Evolutionary conservation across 1,140 invertebrate species (phyloP).

Genomic region (Neomicropteryx cornuta): DNA sequence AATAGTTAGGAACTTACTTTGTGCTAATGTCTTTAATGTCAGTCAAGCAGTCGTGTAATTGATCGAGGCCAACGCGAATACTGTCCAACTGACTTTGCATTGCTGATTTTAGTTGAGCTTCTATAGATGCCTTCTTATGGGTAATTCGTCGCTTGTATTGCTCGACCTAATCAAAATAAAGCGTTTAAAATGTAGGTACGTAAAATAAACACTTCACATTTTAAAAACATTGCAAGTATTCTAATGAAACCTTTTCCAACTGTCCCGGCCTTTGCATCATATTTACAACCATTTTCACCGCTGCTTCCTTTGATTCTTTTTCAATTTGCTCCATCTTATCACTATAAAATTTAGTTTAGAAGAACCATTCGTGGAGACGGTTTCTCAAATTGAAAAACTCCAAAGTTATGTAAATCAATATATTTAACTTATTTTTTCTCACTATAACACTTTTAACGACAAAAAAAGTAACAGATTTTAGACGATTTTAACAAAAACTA

Average conservation of each 20-base stretch:
- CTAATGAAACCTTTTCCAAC: constrained; percentile 69
- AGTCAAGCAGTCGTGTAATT: constrained; percentile 71
- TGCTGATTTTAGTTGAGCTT: constrained; percentile 95
- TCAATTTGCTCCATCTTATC: constrained; percentile 73
- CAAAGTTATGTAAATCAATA: too few relatives aligned
- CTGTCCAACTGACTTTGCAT: constrained; percentile 97
- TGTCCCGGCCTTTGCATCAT: constrained; percentile 92
- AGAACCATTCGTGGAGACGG: too few relatives aligned
- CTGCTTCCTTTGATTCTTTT: constrained; percentile 70
- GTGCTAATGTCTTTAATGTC: constrained; percentile 70
- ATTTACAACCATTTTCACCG: constrained; percentile 83
- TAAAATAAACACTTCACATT: constrained; percentile 6
- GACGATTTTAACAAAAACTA: too few relatives aligned
- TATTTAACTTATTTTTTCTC: too few relatives aligned
- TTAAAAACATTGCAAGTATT: constrained; percentile 1
- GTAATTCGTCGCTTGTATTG: constrained; percentile 72
- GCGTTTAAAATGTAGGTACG: background rate
- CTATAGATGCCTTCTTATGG: constrained; percentile 86
- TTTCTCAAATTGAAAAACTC: too few relatives aligned
- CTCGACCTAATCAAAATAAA: constrained; percentile 46
- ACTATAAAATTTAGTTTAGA: too few relatives aligned
- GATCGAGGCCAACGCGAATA: constrained; percentile 85
- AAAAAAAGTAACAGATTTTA: too few relatives aligned
- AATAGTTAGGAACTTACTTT: constrained; percentile 21
- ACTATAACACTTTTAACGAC: too few relatives aligned